These are phyloP conservation scores for Pristionchus maxplancki DNA, from an alignment of 2,888 invertebrate species.

Conservation along the genomic window DNA sequence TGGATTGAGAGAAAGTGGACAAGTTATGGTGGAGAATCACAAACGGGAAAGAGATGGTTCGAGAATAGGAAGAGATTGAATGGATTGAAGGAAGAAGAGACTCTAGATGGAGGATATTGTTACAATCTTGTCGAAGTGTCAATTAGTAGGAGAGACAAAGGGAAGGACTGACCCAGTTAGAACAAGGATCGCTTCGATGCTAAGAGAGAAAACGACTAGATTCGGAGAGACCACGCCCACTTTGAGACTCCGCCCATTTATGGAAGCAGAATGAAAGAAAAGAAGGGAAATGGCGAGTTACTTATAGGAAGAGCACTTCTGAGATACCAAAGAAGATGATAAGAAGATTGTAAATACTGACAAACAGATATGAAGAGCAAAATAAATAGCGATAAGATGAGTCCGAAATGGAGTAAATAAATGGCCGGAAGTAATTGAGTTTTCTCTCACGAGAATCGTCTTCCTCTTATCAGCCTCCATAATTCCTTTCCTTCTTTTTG, in stretches of 20 bases:
- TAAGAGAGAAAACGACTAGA: slow-evolving; percentile 18
- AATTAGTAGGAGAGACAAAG: background rate
- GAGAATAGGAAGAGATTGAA: background rate
- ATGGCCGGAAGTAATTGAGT: background rate
- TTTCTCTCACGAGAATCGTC: background rate
- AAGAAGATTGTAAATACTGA: background rate
- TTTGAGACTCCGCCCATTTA: slow-evolving; percentile 13
- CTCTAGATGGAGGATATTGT: background rate
- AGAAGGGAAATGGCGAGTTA: slow-evolving; percentile 1
- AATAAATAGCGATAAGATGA: background rate
- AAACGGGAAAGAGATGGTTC: background rate
- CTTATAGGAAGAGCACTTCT: background rate
- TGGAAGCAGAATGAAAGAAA: background rate
- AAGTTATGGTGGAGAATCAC: slow-evolving; percentile 12
- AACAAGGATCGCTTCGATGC: slow-evolving; percentile 10
- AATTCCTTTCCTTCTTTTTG: background rate
- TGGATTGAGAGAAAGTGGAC: slow-evolving; percentile 16
- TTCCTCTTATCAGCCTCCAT: background rate
- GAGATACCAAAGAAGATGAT: background rate
- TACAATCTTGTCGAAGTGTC: background rate
- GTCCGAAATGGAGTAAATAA: background rate
- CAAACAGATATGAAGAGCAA: background rate
- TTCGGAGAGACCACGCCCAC: background rate
- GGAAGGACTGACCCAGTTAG: slow-evolving; percentile 33
- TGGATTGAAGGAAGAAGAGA: background rate